Evolutionary conservation across 2,888 invertebrate genomes (phyloP), one percentile per base, ranked within the genome.

Genomic region (Leucophenga maculata): DNA sequence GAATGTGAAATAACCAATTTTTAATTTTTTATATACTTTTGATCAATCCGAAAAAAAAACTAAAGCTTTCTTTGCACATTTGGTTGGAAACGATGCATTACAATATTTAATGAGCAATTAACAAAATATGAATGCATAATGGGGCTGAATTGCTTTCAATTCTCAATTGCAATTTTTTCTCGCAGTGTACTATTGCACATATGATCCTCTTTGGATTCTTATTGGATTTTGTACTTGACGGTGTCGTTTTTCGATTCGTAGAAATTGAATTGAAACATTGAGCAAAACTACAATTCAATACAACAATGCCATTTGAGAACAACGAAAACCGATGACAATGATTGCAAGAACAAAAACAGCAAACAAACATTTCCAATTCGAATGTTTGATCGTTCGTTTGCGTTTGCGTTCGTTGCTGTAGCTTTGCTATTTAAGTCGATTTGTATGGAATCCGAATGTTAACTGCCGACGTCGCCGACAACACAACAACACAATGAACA

Each of bases 381-480:
- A 57, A 57, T 57, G n/a, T n/a, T 57, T 55, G 13, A 55, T 22
- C 55, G 22, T 39, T 50, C 50, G 20, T 52, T 52, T 52, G 16
- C 52, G 52, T 52, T 18, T 52, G 16, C 52, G 20, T 20, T 55
- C 20, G 59, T 26, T 2, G 46, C 59, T 46, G 71, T 65, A 54
- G 57, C 72, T 72, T 73, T 74, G 77, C 71, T 82, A 77, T 79
- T 82, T 65, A 69, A 80, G 77, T 78, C 80, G 82, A 80, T 82
- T 80, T 80, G 82, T 80, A 80, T 78, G 84, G 84, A 78, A 77
- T 81, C 82, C 80, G 79, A 82, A 84, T 80, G 84, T 78, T 74
- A 78, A 74, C 79, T 65, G 69, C 71, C 54, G 54, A 2, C 26
- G 26, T 26, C 26, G 26, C 26, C 26, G 26, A 26, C 26, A 60